Evolutionary conservation across 2,888 invertebrate genomes (phyloP), one percentile per base, ranked within the genome.

Genomic region (Melieria picta): DNA sequence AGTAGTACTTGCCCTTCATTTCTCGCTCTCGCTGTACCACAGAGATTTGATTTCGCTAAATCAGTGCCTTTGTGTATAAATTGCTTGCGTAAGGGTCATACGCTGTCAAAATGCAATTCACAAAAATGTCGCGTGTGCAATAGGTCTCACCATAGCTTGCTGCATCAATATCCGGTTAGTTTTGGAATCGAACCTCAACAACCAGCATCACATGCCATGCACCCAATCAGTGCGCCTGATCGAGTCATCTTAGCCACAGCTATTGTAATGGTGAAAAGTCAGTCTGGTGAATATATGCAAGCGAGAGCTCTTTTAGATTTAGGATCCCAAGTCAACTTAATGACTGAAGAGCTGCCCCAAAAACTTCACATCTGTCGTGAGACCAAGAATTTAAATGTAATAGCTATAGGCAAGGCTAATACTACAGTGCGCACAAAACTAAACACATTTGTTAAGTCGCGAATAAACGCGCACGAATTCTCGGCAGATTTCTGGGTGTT

Each of bases 1-100:
- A n/a, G n/a, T n/a, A n/a, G n/a, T 5, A 48, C 46, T 61, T 66
- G 62, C 45, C 47, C 46, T 16, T 46, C 4, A 3, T 72, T 72
- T 16, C 0, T 16, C 10, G n/a, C 50, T 16, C 52, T 62, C 6
- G 5, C 62, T 5, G 55, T 43, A 7, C 65, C 13, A 10, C 64
- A 47, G 55, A 68, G 48, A 61, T 70, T 48, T 11, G 60, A 60
- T 10, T 65, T 55, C 9, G 65, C 42, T 5, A 46, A 66, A 66
- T 57, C 58, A 11, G 45, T 55, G 1, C 55, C 66, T 10, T 30
- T 72, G 7, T 71, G n/a, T n/a, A n/a, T n/a, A 45, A 72, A 72
- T 68, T 74, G 74, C 62, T 64, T 72, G 13, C 69, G 64, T 42
- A 72, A 72, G 52, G 71, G 69, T 50, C 72, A 74, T n/a, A 72